Percentiles rank a stretch among this genome's conserved stretches.
phyloP scores from a whole-genome alignment of 2,797 vertebrate species.

The Synaphobranchus kaupii region DNA sequence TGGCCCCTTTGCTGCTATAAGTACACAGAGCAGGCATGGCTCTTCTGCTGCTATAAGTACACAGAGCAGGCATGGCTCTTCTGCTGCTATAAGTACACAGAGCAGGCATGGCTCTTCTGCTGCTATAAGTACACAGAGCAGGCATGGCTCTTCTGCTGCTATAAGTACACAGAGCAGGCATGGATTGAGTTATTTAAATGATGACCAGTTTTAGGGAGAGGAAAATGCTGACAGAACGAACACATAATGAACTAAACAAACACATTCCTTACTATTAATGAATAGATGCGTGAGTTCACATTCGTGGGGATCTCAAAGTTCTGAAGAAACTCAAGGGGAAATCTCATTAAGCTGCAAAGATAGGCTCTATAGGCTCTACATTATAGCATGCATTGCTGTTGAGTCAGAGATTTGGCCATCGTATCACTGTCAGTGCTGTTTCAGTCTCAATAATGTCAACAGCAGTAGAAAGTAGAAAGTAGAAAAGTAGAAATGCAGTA shows the following conservation, averaged over 20 bases:
- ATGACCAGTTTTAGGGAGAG: conserved; percentile 56
- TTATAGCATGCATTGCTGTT: not conserved
- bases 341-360: not conserved
- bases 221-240: conserved; percentile 49
- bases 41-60: no score
- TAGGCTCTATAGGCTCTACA: not conserved
- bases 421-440: not conserved
- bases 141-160: no score
- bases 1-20: conserved; percentile 38
- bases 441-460: not conserved
- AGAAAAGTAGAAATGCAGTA: no score
- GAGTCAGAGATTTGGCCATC: not conserved
- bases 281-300: conserved; percentile 60
- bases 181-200: conserved; percentile 61
- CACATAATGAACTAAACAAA: conserved; percentile 45
- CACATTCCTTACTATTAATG: conserved; percentile 24
- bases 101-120: conserved; percentile 25
- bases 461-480: no score
- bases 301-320: conserved; percentile 40
- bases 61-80: conserved; percentile 41
- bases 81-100: no score
- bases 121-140: conserved; percentile 51
- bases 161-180: conserved; percentile 38
- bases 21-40: no score
- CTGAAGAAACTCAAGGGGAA: not conserved